phyloP scores from a whole-genome alignment of 2,113 vertebrate genomes.

The Zonotrichia leucophrys region DNA sequence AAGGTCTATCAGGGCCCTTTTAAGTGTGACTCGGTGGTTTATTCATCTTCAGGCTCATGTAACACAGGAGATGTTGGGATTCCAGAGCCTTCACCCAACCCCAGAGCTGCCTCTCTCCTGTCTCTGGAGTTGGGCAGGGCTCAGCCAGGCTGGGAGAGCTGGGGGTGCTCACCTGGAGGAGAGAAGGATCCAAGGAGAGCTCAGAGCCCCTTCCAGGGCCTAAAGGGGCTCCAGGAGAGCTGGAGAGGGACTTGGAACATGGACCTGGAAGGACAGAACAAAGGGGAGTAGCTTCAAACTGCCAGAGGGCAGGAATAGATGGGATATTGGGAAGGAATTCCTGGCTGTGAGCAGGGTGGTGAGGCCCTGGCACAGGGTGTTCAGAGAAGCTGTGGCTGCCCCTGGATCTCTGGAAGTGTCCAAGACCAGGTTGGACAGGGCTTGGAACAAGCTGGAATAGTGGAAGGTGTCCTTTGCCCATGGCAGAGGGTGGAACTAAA shows the following conservation, averaged over 20 bases:
- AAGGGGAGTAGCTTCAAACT: background rate
- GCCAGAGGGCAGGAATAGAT: background rate
- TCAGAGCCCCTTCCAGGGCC: background rate
- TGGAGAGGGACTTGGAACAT: background rate
- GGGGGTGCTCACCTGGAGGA: background rate
- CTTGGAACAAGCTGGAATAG: accelerated
- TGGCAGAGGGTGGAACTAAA: accelerated
- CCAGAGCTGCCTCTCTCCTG: background rate
- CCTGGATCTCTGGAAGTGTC: background rate
- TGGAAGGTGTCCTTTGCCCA: background rate
- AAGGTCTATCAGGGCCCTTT: background rate
- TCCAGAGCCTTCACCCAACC: background rate
- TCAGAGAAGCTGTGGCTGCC: background rate
- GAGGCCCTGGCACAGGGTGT: accelerated
- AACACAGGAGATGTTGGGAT: background rate
- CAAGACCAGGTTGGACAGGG: accelerated
- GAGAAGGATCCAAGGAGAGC: accelerated
- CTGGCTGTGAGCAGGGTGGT: accelerated
- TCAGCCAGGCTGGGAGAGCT: background rate
- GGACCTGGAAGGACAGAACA: background rate
- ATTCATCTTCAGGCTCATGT: accelerated
- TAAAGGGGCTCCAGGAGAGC: background rate
- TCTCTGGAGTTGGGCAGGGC: background rate
- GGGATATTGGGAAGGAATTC: background rate
- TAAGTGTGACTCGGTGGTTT: background rate